Percentiles rank a stretch among this genome's conserved stretches.
Evolutionary conservation across 2,113 vertebrate genomes (phyloP).

Genomic region (Rutilus rutilus): DNA sequence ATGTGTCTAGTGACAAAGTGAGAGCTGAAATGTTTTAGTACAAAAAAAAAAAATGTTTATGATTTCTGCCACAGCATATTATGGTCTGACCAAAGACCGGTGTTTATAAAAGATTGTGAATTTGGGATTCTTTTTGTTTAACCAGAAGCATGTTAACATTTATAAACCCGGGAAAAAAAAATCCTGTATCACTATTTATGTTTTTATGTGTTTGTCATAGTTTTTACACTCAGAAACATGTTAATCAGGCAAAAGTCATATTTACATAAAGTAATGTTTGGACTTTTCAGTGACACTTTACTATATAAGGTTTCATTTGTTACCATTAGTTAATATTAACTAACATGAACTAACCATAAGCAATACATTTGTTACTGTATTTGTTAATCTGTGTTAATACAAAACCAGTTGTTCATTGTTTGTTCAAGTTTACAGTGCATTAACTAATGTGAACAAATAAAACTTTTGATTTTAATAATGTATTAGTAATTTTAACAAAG

Average conservation of each 20-base stretch:
- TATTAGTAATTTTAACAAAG: too few species aligned
- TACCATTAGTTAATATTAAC: too few species aligned
- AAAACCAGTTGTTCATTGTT: too few species aligned
- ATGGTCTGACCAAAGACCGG: slow-evolving; percentile 46
- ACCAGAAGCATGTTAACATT: slow-evolving; percentile 39
- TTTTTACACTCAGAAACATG: not conserved
- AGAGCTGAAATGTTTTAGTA: slow-evolving; percentile 54
- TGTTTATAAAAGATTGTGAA: slow-evolving; percentile 59
- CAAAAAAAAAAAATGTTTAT: slow-evolving; percentile 62
- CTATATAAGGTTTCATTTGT: too few species aligned
- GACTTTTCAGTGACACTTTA: too few species aligned
- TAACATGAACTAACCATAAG: too few species aligned
- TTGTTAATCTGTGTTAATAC: too few species aligned
- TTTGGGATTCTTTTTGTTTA: slow-evolving; percentile 58
- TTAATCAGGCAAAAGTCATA: too few species aligned
- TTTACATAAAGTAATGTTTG: not conserved
- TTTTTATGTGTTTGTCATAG: not conserved
- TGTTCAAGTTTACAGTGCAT: too few species aligned
- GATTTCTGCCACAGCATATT: slow-evolving; percentile 62
- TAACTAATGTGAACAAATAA: too few species aligned
- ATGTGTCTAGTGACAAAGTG: slow-evolving; percentile 61
- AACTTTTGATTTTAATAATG: too few species aligned
- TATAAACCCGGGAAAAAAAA: slow-evolving; percentile 26
- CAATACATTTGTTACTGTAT: too few species aligned
- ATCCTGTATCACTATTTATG: not conserved